Percentiles rank a stretch among this genome's conserved stretches.
Conservation (phyloP, 2,888 invertebrate species). For the Melitaea athalia region DNA sequence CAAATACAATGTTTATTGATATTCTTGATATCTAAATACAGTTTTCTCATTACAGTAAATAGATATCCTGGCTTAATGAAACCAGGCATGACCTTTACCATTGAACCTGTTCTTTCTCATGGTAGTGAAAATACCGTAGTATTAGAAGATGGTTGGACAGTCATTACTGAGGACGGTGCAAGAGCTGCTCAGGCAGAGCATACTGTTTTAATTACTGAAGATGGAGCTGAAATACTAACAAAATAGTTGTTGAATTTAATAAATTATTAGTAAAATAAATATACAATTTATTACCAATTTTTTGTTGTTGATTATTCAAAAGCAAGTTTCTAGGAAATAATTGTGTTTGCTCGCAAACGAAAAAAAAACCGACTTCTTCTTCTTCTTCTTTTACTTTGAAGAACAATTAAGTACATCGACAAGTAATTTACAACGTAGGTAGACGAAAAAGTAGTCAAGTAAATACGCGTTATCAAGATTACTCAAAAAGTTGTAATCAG, state of each 20-base stretch:
- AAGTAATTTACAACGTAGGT: no score
- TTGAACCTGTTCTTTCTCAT: slow-evolving; percentile 93
- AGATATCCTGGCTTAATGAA: slow-evolving; percentile 87
- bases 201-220: slow-evolving; percentile 91
- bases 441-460: no score
- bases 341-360: no score
- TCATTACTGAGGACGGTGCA: slow-evolving; percentile 89
- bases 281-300: not conserved
- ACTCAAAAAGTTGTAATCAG: no score
- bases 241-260: slow-evolving; percentile 22
- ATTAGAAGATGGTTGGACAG: slow-evolving; percentile 96
- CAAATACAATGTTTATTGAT: not conserved
- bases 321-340: no score
- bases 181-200: slow-evolving; percentile 96
- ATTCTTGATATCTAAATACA: not conserved
- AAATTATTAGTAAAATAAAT: slow-evolving; percentile 7
- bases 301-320: not conserved
- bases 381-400: no score
- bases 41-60: slow-evolving; percentile 79
- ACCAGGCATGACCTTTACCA: slow-evolving; percentile 96
- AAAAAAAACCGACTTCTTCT: no score
- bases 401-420: no score
- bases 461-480: no score
- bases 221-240: slow-evolving; percentile 91
- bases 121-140: slow-evolving; percentile 86